Evolutionary conservation across 2,888 invertebrate genomes (phyloP), one percentile per base, ranked within the genome.

Genomic region (Pimpla rufipes): DNA sequence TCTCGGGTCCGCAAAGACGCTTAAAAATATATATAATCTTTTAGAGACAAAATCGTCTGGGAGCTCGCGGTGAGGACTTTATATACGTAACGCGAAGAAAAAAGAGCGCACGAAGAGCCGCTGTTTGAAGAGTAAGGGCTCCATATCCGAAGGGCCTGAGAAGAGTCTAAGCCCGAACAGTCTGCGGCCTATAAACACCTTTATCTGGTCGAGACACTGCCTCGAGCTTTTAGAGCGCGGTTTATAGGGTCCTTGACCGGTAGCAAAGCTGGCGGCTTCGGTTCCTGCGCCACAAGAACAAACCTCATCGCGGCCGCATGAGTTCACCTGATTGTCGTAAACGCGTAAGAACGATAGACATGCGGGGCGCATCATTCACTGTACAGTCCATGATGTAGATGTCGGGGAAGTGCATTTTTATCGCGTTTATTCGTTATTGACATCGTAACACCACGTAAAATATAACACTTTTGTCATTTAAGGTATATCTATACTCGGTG

Each of bases 151-250:
- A n/a, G 23, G 52, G 62, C 52, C 3, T 18, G 42, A 47, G 6
- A 7, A 21, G 13, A 11, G 68, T 74, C 45, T 68, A 29, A 74
- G 57, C 67, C 67, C 10, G 13, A 70, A 16, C 57, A 76, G 62
- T 77, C 77, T 45, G 57, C 45, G 50, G 57, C 62, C 67, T 73
- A 83, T 80, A 80, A 77, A 79, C 47, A 73, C 62, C 68, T 83
- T 83, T 83, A 83, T 83, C 79, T 73, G 66, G 55, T 40, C 40
- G 68, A 57, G 79, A 83, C 79, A 79, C 74, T 59, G 55, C 59
- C 37, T 35, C 47, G 55, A 77, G 55, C 21, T 76, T 81, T 70
- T 16, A 70, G 45, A 76, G 70, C 55, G 21, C 2, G 35, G 75
- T 81, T 75, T 80, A 70, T 66, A 23, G 75, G 59, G 35, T 57